Evolutionary conservation across 2,113 vertebrate species (phyloP), one percentile per base, ranked within the genome.

Genomic region (Cyanoderma ruficeps): DNA sequence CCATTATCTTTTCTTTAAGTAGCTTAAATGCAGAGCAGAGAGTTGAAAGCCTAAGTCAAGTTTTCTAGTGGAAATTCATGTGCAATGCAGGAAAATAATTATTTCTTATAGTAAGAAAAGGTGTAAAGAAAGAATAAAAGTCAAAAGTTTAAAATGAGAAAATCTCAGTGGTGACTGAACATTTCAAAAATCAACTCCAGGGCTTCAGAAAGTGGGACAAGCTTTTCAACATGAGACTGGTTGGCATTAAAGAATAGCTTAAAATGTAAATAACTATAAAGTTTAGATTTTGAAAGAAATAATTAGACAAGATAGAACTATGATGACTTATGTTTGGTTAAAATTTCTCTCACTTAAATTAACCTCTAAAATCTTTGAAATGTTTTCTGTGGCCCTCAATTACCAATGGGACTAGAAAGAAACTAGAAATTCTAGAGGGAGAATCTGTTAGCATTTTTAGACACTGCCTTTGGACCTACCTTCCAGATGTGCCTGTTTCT

Each of bases 31-130:
- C 83, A 90, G 46, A 83, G 13, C 31, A 83, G 50, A 44, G 18
- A 61, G 19, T 39, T 83, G 49, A 93, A 94, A 87, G 75, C 4
- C 4, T 50, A 72, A 80, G 13, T 17, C 56, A 83, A 47, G 30
- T 85, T 85, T 89, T 93, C 71, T 47, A 39, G 67, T 41, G 39
- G 42, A 89, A 91, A 95, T 74, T 69, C 28, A 31, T 59, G 46
- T 67, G 63, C 46, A 39, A 59, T 84, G 68, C 33, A 79, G 59
- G 87, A 95, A 91, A 94, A 93, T 37, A 83, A 90, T 77, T 87
- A 49, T 47, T 60, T 81, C 18, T 41, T 83, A 35, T 10, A 72
- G 22, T 50, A 85, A 80, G 63, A 69, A 41, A 23, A 5, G 4
- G 0, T 74, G 22, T 47, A 69, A 90, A 82, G n/a, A 46, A 84